Base-by-base conservation (phyloP, 2,888 invertebrate species). In the Seira musarum region DNA sequence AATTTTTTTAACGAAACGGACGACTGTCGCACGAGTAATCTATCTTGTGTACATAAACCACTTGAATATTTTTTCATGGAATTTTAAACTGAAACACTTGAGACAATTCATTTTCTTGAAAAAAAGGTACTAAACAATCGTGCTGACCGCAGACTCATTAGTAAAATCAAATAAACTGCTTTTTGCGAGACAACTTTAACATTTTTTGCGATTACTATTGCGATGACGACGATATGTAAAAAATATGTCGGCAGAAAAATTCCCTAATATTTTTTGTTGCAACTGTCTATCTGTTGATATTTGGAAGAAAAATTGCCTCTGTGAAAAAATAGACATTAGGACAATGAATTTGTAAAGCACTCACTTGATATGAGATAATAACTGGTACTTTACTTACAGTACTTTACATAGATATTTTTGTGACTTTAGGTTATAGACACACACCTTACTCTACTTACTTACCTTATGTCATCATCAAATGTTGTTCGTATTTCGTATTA, bases 311-410 rank as follows among this genome's bases (percentile, higher is more conserved):
- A 30, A 30, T 30, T 53, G 17, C 53, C 15, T 53, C 53, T 53
- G 53, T 53, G 53, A 53, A 53, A 53, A 53, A 53, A 30, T 30
- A 53, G 53, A 53, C 53, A 30, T 30, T 53, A 53, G 53, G 53
- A 53, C 53, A 17, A 53, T n/a, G 15, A 53, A 13, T 53, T 53
- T 53, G 53, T 53, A 53, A 53, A 53, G 53, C 53, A 53, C 53
- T 53, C 13, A 40, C 6, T 8, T 30, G 8, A 53, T n/a, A 53
- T 53, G 15, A 53, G 53, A 17, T 53, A 53, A 53, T 17, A 8
- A 53, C 53, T 13, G 53, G 53, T 53, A 53, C 53, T 53, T 13
- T 53, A 30, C 30, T 30, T 53, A 53, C n/a, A 8, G 3, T 15
- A 53, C 53, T 53, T 30, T 53, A 53, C 53, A 8, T 6, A 40